Percentiles rank a stretch among this genome's conserved stretches.
Evolutionary conservation across 2,797 vertebrate species (phyloP).

Genomic region (Halcyon smyrnensis): DNA sequence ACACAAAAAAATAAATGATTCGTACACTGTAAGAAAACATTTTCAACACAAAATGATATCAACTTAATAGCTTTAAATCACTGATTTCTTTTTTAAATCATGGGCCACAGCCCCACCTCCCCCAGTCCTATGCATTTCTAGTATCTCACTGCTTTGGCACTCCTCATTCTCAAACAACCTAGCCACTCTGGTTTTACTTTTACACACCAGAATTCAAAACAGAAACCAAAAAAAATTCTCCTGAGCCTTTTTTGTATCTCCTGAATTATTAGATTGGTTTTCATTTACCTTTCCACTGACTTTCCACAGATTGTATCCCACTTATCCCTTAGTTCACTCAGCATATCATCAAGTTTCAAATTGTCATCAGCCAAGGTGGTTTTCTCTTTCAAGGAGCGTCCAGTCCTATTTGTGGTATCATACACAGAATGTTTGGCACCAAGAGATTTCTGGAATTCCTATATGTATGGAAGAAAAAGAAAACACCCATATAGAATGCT

Average conservation of each 20-base stretch:
- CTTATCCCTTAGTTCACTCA: slow-evolving; percentile 96
- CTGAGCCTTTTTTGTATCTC: not conserved
- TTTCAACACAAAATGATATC: not conserved
- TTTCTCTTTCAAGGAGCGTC: slow-evolving; percentile 95
- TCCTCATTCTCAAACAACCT: not conserved
- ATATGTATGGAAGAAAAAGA: not conserved
- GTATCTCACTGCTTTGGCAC: not conserved
- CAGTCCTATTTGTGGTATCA: slow-evolving; percentile 92
- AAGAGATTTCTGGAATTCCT: slow-evolving; percentile 97
- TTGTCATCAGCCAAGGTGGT: slow-evolving; percentile 92
- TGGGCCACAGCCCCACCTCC: not conserved
- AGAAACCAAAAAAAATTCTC: not conserved
- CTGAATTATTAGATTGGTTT: not conserved
- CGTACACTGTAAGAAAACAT: not conserved
- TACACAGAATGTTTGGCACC: slow-evolving; percentile 98
- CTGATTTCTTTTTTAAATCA: not conserved
- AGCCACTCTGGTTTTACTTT: not conserved
- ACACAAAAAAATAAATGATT: not conserved
- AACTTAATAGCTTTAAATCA: not conserved
- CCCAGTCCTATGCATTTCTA: not conserved
- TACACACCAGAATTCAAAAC: not conserved
- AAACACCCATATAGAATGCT: not conserved
- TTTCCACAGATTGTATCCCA: slow-evolving; percentile 99
- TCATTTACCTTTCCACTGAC: slow-evolving; percentile 92
- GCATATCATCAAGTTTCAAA: slow-evolving; percentile 95